A percentile compares a stretch with the other conserved stretches of the same genome.
These are phyloP conservation scores for pig (Sus scrofa) DNA, from an alignment of 2,113 vertebrate genomes.

Conservation along the genomic window DNA sequence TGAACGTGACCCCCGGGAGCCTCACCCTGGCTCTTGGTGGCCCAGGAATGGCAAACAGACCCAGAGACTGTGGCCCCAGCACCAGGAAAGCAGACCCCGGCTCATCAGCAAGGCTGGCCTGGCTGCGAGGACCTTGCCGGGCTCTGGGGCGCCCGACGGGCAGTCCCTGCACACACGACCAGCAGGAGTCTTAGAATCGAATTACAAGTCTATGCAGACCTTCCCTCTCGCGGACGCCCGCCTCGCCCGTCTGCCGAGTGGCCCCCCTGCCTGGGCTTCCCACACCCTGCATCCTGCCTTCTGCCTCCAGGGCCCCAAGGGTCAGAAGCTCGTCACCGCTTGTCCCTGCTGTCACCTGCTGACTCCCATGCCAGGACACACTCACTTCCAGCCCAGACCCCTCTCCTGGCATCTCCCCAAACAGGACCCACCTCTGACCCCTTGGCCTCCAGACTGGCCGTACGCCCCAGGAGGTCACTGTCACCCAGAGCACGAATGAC, in stretches of 20 bases:
- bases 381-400: neutral
- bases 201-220: neutral
- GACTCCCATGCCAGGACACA: neutral
- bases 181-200: neutral
- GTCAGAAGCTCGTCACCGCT: fast-evolving
- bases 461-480: fast-evolving
- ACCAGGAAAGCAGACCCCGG: neutral
- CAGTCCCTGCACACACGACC: neutral
- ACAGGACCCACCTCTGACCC: neutral
- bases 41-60: neutral
- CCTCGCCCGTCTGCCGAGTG: neutral
- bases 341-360: too few relatives aligned
- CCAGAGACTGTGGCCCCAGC: neutral
- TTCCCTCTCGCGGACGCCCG: too few relatives aligned
- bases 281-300: neutral
- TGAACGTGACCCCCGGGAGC: neutral
- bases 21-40: neutral
- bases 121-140: neutral
- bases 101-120: neutral
- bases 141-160: neutral
- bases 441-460: neutral
- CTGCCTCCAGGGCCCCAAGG: neutral
- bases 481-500: neutral
- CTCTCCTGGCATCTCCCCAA: neutral
- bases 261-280: neutral